These are phyloP conservation scores for Callosobruchus maculatus DNA, from an alignment of 2,888 invertebrate species.

Conservation along the genomic window DNA sequence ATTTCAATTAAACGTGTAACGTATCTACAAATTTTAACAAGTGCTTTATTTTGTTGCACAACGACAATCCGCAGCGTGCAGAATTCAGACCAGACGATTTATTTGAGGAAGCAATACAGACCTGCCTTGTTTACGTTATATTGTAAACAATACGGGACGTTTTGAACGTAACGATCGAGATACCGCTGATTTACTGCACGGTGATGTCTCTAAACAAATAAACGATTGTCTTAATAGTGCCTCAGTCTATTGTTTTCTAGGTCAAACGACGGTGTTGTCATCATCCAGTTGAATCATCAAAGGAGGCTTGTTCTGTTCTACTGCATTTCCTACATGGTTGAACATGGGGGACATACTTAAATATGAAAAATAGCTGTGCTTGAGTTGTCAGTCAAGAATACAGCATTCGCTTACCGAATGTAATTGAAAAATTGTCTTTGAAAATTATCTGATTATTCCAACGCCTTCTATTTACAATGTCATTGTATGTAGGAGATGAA, in stretches of 20 bases:
- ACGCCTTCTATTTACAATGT: too few species aligned
- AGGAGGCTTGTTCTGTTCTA: neutral
- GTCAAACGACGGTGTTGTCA: conserved; percentile 14
- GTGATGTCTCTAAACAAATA: conserved; percentile 1
- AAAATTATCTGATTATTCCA: too few species aligned
- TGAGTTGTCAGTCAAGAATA: too few species aligned
- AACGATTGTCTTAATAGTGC: neutral
- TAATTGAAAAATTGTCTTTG: too few species aligned
- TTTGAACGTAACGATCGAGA: neutral
- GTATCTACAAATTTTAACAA: too few species aligned
- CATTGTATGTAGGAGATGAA: too few species aligned
- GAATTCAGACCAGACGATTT: neutral
- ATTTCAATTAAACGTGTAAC: too few species aligned
- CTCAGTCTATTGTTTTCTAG: conserved; percentile 17
- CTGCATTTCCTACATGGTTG: neutral
- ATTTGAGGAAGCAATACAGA: neutral
- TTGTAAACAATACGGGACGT: neutral
- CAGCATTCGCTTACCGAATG: too few species aligned
- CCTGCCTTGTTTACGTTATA: neutral
- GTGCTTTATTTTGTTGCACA: neutral
- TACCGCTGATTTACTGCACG: neutral
- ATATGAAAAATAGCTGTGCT: neutral
- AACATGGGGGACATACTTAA: neutral
- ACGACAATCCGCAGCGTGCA: neutral
- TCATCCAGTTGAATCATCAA: neutral